These are phyloP conservation scores for Leptinotarsa haldemani DNA, from an alignment of 2,888 invertebrate genomes.

Conservation along the genomic window DNA sequence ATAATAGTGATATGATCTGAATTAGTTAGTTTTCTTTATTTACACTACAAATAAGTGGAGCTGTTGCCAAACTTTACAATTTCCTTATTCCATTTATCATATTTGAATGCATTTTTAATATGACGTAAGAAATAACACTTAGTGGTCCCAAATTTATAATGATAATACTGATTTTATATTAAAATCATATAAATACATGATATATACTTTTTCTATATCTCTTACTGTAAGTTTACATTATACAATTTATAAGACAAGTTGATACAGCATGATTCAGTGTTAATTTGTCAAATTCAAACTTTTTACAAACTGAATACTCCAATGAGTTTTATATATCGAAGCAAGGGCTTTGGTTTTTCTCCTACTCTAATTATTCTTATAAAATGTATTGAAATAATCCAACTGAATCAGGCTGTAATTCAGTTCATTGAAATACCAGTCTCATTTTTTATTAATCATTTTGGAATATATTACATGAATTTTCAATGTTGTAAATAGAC, in stretches of 20 bases:
- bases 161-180: slow-evolving; percentile 30
- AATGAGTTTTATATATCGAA: too few species aligned
- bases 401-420: too few species aligned
- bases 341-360: too few species aligned
- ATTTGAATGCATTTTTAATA: slow-evolving; percentile 9
- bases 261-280: slow-evolving; percentile 10
- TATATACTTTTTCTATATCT: slow-evolving; percentile 24
- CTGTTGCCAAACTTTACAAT: slow-evolving; percentile 9
- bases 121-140: not conserved
- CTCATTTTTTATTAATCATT: too few species aligned
- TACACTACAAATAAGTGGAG: not conserved
- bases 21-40: not conserved
- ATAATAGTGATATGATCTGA: not conserved
- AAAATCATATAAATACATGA: slow-evolving; percentile 24
- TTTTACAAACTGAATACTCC: too few species aligned
- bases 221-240: slow-evolving; percentile 29
- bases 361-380: too few species aligned
- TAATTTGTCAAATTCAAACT: too few species aligned
- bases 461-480: not conserved
- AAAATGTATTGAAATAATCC: too few species aligned
- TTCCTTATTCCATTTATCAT: not conserved
- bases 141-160: slow-evolving; percentile 10
- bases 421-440: too few species aligned
- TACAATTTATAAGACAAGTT: slow-evolving; percentile 21
- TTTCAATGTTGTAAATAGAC: not conserved